Percentiles rank a stretch among this genome's conserved stretches.
Evolutionary conservation across 2,888 invertebrate species (phyloP).

Genomic region (Gari tellinella): DNA sequence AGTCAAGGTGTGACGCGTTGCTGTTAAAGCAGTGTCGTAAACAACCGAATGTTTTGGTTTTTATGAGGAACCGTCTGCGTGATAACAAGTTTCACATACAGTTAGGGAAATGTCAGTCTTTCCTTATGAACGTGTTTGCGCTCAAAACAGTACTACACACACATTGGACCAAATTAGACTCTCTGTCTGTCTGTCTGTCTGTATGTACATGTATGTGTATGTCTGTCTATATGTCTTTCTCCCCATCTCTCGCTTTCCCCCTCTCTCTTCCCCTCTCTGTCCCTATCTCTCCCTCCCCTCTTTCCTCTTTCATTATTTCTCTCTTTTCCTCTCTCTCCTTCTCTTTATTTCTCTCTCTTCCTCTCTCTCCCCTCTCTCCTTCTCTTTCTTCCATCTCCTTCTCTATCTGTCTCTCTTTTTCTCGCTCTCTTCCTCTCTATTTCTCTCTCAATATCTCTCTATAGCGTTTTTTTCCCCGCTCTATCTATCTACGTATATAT

Average conservation of each 20-base stretch:
- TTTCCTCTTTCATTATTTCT: conserved; percentile 21
- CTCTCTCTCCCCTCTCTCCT: not conserved
- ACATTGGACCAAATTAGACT: too few species aligned
- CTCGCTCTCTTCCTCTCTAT: not conserved
- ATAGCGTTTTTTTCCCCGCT: not conserved
- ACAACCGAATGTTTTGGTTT: too few species aligned
- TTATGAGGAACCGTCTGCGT: too few species aligned
- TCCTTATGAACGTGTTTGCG: too few species aligned
- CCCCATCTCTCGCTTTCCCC: not conserved
- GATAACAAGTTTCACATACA: too few species aligned
- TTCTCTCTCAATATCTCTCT: conserved; percentile 1
- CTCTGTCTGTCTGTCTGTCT: too few species aligned
- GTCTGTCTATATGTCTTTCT: not conserved
- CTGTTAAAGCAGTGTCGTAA: too few species aligned
- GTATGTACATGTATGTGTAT: too few species aligned
- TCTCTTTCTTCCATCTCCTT: not conserved
- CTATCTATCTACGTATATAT: not conserved
- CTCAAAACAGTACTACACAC: too few species aligned
- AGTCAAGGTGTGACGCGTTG: too few species aligned
- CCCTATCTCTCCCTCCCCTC: conserved; percentile 34
- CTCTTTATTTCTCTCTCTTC: not conserved
- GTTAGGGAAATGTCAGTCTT: too few species aligned
- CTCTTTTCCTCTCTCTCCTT: not conserved
- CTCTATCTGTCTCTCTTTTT: conserved; percentile 3
- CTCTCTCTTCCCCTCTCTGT: not conserved